Conservation (phyloP, 1,140 invertebrate species). For the Leguminivora glycinivorella region DNA sequence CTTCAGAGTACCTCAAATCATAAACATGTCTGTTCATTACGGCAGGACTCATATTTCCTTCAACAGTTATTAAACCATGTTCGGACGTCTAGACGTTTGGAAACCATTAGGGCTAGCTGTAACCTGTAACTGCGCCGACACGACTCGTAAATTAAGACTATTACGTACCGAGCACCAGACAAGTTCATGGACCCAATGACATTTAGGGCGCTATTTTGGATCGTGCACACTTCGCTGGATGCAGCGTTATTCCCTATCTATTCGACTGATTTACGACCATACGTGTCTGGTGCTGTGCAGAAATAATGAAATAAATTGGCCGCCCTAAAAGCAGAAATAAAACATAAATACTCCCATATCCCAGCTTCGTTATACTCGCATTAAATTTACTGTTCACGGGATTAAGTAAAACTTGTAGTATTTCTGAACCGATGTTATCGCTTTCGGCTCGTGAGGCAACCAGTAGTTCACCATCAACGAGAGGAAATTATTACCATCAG, state of each 20-base stretch:
- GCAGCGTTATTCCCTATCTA: conserved; percentile 38
- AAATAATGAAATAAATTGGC: conserved; percentile 11
- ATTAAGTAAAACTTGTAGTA: neutral
- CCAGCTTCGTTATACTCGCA: neutral
- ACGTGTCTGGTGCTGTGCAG: conserved; percentile 17
- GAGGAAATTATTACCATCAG: conserved; percentile 17
- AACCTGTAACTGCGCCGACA: conserved; percentile 41
- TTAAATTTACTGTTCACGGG: neutral
- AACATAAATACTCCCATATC: neutral
- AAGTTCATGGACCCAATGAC: conserved; percentile 65
- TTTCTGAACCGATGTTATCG: neutral
- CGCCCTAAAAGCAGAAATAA: neutral
- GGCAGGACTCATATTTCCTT: conserved; percentile 9
- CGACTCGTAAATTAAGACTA: conserved; percentile 46
- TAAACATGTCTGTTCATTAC: conserved; percentile 16
- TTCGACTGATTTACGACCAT: conserved; percentile 45
- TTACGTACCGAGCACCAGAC: conserved; percentile 46
- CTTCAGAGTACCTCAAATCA: conserved; percentile 37
- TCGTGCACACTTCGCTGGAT: conserved; percentile 25
- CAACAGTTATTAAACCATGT: conserved; percentile 24
- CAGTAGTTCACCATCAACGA: conserved; percentile 18
- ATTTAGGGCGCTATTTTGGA: conserved; percentile 55
- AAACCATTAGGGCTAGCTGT: conserved; percentile 31
- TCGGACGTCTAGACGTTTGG: conserved; percentile 38
- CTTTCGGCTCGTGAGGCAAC: neutral